Conservation (phyloP, 2,888 invertebrate species). For the Oscheius sp. region DNA sequence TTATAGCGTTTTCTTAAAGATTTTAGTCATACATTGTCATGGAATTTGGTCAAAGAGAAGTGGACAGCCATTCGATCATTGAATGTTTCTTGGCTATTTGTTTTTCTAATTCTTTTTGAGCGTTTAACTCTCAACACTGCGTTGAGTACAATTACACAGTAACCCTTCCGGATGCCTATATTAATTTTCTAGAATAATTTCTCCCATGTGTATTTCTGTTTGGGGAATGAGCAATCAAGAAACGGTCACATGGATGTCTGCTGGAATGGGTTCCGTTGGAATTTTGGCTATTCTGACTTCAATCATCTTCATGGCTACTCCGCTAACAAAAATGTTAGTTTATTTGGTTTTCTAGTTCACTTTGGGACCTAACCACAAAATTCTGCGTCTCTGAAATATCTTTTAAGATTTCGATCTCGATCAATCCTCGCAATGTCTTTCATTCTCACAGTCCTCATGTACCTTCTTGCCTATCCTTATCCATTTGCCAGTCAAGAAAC, state of each 20-base stretch:
- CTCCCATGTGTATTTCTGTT: constrained; percentile 12
- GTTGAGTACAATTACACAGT: not conserved
- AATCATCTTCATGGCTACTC: constrained; percentile 5
- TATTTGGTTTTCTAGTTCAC: not conserved
- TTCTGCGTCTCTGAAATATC: not conserved
- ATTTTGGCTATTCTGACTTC: constrained; percentile 4
- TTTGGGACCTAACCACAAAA: not conserved
- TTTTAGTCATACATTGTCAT: not conserved
- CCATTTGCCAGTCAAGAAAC: not conserved
- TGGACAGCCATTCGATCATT: not conserved
- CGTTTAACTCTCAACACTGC: not conserved
- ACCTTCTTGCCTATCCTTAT: constrained; percentile 20
- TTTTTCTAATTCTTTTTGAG: not conserved
- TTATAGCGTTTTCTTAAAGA: not conserved
- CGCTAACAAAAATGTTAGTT: constrained; percentile 1
- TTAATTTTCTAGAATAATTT: not conserved
- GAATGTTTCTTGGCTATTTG: constrained; percentile 19
- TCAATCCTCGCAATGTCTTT: constrained; percentile 8
- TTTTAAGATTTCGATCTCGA: constrained; percentile 11
- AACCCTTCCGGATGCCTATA: not conserved
- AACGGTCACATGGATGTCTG: not conserved
- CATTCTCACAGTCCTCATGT: not conserved
- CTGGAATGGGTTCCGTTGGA: constrained; percentile 14
- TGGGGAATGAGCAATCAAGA: constrained; percentile 6
- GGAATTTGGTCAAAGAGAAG: not conserved